Evolutionary conservation across 1,140 invertebrate species (phyloP), one percentile per base, ranked within the genome.

Genomic region (Brachionus rotundiformis): DNA sequence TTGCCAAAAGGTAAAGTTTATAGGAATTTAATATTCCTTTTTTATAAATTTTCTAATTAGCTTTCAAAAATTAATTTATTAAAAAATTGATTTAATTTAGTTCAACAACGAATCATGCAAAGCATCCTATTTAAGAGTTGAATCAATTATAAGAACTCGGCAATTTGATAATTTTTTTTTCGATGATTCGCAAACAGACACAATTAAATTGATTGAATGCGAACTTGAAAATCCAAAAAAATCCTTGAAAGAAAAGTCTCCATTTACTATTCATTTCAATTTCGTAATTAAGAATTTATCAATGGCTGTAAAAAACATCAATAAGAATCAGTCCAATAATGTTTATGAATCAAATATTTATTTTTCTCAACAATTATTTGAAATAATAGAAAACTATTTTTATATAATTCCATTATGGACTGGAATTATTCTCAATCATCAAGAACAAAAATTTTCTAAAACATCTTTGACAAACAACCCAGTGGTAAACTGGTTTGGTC

Each of bases 391-490:
- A 41, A 73, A 39, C 2, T 73, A 39, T 41, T 73, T 73, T 2
- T 41, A 73, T 73, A 16, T 73, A 41, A 41, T 27, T 7, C 68
- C 33, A 73, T 23, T 73, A 41, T 73, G 68, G 68, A 41, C 68
- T 10, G 68, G 33, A n/a, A 49, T 49, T 16, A 7, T 73, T 23
- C 4, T 73, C 7, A 73, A 41, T 44, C 11, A 19, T 41, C 3
- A 23, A 41, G 68, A 41, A 41, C 4, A 19, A 6, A 11, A n/a
- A 31, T 27, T 27, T 33, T 7, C 10, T 13, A n/a, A 29, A 23
- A 41, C 33, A 41, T 23, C 29, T 36, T 41, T 73, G 6, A 19
- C 33, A 1, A 73, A 39, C 23, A 73, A 73, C 33, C 36, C 13
- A 39, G 68, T 73, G 2, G 68, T 25, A 41, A 73, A 41, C 25